Conservation (phyloP, 2,113 vertebrate genomes). For the Prietella phreatophila region DNA sequence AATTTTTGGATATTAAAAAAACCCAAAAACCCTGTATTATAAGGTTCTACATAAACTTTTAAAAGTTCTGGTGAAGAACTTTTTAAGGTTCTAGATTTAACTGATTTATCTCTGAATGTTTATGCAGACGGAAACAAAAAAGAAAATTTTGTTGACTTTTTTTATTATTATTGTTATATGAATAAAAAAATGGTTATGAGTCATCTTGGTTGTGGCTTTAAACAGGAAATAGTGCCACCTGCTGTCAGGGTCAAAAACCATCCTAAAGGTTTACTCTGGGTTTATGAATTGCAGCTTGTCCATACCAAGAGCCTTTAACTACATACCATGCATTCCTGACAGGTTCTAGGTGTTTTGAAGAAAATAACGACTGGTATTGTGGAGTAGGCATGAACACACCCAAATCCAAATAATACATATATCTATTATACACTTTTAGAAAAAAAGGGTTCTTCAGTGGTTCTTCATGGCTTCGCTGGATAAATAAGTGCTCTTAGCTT, state of each 20-base stretch:
- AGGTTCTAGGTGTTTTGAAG: neutral
- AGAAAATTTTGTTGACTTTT: neutral
- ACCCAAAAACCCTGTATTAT: neutral
- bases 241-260: neutral
- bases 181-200: neutral
- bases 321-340: neutral
- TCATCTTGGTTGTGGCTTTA: neutral
- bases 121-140: neutral
- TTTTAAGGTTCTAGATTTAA: neutral
- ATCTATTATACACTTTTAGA: neutral
- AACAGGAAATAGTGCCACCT: slow-evolving; percentile 24
- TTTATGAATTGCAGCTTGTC: neutral
- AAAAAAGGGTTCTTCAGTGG: neutral
- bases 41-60: neutral
- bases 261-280: neutral
- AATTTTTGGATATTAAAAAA: neutral
- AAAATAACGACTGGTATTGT: neutral
- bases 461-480: neutral
- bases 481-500: neutral
- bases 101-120: neutral
- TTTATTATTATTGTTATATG: neutral
- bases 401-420: neutral
- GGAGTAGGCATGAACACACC: neutral
- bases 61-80: neutral
- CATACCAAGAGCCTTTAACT: neutral